Evolutionary conservation across 2,113 vertebrate species (phyloP), one percentile per base, ranked within the genome.

Genomic region (Rhizomys pruinosus): DNA sequence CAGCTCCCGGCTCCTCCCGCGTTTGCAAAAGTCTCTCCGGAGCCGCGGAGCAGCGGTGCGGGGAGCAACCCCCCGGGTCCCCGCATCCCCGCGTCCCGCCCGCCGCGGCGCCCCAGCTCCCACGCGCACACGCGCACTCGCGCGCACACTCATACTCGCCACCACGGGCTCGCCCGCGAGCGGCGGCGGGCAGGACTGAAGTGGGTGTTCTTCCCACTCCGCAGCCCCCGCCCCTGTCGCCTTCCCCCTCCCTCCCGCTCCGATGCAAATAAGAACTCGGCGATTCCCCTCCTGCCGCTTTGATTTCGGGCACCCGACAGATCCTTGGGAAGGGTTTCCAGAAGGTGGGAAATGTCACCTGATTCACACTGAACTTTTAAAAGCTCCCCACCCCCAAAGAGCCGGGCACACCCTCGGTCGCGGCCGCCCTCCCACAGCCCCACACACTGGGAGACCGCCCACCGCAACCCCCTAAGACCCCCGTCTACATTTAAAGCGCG

Each of bases 401-500:
- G 93, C 94, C 72, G 93, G 96, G 84, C 96, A 95, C 96, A 94
- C 87, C 93, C 96, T 92, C 63, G 94, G 97, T 97, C 95, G 96
- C 79, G 47, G 93, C 94, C 95, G 94, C 95, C 92, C 96, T 95
- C 94, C 96, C 95, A 94, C 92, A 94, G 95, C 97, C 97, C 95
- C 98, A 99, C 98, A 98, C 98, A 98, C 98, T 98, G 98, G 99
- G 98, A 99, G 99, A 98, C 99, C 99, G 99, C 99, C 99, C 99
- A 99, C 99, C 99, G 98, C 98, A 99, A 98, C 99, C 99, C 99
- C 98, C 98, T 98, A 99, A 98, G 99, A 99, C 99, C 99, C 99
- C 99, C 98, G 99, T 99, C 99, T 99, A 99, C 98, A 99, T 99
- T 99, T 99, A 99, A 99, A 99, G 99, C 99, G 99, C 99, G 98